A percentile compares a stretch with the other conserved stretches of the same genome.
Conservation (phyloP, 2,113 vertebrate genomes). For the Equus quagga region DNA sequence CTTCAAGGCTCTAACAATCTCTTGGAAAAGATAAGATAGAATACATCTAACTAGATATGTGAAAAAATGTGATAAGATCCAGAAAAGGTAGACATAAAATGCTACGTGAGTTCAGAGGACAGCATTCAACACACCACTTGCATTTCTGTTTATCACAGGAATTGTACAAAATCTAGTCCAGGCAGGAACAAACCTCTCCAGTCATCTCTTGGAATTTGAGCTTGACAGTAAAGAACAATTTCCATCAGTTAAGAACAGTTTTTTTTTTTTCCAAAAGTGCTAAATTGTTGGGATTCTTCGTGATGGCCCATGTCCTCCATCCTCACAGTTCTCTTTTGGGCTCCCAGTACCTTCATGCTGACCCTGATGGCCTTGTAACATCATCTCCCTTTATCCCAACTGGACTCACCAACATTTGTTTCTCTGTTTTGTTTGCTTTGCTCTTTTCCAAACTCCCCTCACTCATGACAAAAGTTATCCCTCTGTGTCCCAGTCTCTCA, state of each 20-base stretch:
- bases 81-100: slow-evolving; percentile 18
- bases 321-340: not conserved
- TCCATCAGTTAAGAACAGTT: not conserved
- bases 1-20: not conserved
- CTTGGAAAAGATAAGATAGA: not conserved
- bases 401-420: not conserved
- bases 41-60: not conserved
- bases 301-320: not conserved
- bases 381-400: not conserved
- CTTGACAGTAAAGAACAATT: not conserved
- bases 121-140: not conserved
- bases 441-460: not conserved
- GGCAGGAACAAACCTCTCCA: not conserved
- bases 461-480: not conserved
- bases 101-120: not conserved
- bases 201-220: not conserved
- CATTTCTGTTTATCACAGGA: not conserved
- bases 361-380: not conserved
- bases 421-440: not conserved
- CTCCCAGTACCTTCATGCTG: not conserved
- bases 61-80: not conserved
- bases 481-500: not conserved
- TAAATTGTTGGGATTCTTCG: not conserved
- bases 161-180: not conserved
- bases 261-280: not conserved